phyloP scores from a whole-genome alignment of 2,888 invertebrate genomes.

The Agrochola litura region DNA sequence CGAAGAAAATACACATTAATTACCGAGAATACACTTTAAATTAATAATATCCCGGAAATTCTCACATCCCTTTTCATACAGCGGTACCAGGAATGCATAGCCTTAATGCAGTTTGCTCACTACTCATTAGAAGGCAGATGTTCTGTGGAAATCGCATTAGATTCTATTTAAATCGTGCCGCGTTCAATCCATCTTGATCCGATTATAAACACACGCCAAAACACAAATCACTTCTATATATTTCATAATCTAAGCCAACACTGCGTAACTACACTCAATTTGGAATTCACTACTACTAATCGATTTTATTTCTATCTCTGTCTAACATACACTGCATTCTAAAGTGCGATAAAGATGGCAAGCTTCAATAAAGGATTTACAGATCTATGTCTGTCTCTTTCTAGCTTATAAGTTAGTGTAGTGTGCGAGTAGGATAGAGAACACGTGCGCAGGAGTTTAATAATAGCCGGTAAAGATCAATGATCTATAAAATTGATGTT shows the following conservation, averaged over 20 bases:
- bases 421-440: slow-evolving; percentile 45
- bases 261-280: slow-evolving; percentile 32
- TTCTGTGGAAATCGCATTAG: slow-evolving; percentile 20
- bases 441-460: slow-evolving; percentile 69
- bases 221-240: slow-evolving; percentile 52
- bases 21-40: slow-evolving; percentile 21
- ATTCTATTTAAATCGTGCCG: slow-evolving; percentile 23
- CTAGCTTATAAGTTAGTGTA: not conserved
- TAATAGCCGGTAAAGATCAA: slow-evolving; percentile 69
- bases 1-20: slow-evolving; percentile 42
- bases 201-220: slow-evolving; percentile 33
- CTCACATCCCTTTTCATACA: slow-evolving; percentile 4
- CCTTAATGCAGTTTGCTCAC: slow-evolving; percentile 20
- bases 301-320: slow-evolving; percentile 37
- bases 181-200: slow-evolving; percentile 23
- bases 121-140: slow-evolving; percentile 26
- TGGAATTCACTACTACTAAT: slow-evolving; percentile 44
- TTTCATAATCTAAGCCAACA: slow-evolving; percentile 54
- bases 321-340: slow-evolving; percentile 25
- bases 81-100: slow-evolving; percentile 40
- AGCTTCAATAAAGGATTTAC: not conserved
- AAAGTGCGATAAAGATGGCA: slow-evolving; percentile 44
- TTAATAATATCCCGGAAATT: slow-evolving; percentile 32
- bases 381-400: slow-evolving; percentile 34
- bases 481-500: slow-evolving; percentile 70